Base-by-base conservation (phyloP, 2,888 invertebrate species). In the Tenthredo scrophulariae region DNA sequence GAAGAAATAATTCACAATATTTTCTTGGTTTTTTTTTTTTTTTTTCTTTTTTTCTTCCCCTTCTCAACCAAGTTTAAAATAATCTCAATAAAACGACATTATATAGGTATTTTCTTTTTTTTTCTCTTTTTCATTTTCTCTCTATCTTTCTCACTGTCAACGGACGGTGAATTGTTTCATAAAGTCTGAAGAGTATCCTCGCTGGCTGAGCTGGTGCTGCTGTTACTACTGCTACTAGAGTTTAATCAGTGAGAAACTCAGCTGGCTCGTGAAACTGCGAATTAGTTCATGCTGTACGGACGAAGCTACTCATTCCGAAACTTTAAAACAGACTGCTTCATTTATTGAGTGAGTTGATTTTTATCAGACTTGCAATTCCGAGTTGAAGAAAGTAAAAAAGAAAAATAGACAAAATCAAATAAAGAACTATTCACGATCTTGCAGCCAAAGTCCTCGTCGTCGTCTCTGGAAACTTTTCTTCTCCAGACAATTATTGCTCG, bases 161-260 rank as follows among this genome's bases (percentile, higher is more conserved):
- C 62, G 62, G 13, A 70, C 37, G 2, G 72, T 74, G 22, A 74
- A 43, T 26, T 43, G 72, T 74, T 74, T 74, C 40, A 26, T n/a
- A 43, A 74, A 74, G 72, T 74, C 22, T 74, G 72, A 74, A 22
- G 43, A 40, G 72, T 74, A 40, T 74, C 9, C 72, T 74, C 9
- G 43, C 54, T 7, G 54, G 54, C 54, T n/a, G n/a, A 6, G 7
- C n/a, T n/a, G 54, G n/a, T 54, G n/a, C n/a, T 54, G n/a, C 54
- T 54, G n/a, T 7, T 54, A 7, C n/a, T 54, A n/a, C n/a, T 54
- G n/a, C n/a, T n/a, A n/a, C 72, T 29, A 22, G 40, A 74, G 72
- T 74, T 74, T 74, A 74, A 74, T 74, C 72, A 74, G 72, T 43
- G 72, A 74, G 72, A 74, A 74, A 40, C 72, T 74, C 72, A 29